These are phyloP conservation scores for Phoxinus phoxinus DNA, from an alignment of 2,113 vertebrate species.

Conservation along the genomic window DNA sequence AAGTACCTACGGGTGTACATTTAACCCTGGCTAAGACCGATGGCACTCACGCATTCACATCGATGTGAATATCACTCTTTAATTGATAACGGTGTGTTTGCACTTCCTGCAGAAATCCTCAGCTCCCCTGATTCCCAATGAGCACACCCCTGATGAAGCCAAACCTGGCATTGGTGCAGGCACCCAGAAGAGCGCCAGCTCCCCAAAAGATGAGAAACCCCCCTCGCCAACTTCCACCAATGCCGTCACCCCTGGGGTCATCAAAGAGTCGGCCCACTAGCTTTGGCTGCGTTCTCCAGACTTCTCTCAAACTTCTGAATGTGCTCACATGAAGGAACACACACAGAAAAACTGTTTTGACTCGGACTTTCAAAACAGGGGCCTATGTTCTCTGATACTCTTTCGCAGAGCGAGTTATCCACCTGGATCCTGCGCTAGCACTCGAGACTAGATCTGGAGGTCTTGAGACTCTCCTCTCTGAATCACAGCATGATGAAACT, in stretches of 20 bases:
- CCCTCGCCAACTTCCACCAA: slow-evolving; percentile 68
- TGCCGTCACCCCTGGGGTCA: slow-evolving; percentile 52
- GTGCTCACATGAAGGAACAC: not conserved
- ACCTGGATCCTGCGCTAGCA: not conserved
- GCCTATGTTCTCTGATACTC: not conserved
- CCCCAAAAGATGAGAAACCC: slow-evolving; percentile 63
- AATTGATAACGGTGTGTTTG: not conserved
- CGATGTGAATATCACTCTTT: not conserved
- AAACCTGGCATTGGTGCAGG: slow-evolving; percentile 66
- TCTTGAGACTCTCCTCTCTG: slow-evolving; percentile 62
- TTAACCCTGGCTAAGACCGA: not conserved
- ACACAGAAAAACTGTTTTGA: slow-evolving; percentile 10
- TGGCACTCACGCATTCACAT: not conserved
- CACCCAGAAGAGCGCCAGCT: slow-evolving; percentile 58
- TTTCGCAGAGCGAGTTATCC: slow-evolving; percentile 3
- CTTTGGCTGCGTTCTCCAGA: not conserved
- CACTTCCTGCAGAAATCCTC: slow-evolving; percentile 74
- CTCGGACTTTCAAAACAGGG: slow-evolving; percentile 32
- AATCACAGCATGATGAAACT: slow-evolving; percentile 72
- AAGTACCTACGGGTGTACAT: not conserved
- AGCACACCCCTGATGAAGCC: slow-evolving; percentile 76
- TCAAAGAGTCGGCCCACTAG: slow-evolving; percentile 71
- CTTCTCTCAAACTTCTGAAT: not conserved
- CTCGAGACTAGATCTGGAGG: slow-evolving; percentile 34
- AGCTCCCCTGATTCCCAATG: slow-evolving; percentile 77